Conservation (phyloP, 2,888 invertebrate genomes). For the Suillia variegata region DNA sequence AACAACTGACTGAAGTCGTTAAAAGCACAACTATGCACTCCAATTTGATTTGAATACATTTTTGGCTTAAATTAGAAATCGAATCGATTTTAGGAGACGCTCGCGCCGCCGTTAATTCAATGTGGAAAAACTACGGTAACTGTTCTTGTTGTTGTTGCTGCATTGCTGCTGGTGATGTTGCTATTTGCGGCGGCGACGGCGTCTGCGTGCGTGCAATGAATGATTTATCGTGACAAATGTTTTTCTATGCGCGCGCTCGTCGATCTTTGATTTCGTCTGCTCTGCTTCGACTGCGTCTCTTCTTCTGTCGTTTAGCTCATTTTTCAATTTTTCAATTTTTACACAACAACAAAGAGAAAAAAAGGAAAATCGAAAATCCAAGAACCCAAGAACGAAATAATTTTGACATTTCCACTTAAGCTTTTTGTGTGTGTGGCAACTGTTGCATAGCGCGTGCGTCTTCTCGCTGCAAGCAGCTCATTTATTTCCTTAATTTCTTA, state of each 20-base stretch:
- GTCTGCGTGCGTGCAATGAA: slow-evolving; percentile 24
- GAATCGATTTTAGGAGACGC: background rate
- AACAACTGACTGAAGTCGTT: no score
- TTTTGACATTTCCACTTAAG: background rate
- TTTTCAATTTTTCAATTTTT: no score
- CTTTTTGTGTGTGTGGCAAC: background rate
- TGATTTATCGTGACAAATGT: slow-evolving; percentile 56
- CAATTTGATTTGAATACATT: slow-evolving; percentile 5
- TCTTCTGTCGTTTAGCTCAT: background rate
- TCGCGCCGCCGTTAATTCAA: background rate
- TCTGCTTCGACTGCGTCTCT: background rate
- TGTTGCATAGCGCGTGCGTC: background rate
- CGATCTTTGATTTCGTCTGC: slow-evolving; percentile 9
- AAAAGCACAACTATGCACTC: no score
- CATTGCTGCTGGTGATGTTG: slow-evolving; percentile 12
- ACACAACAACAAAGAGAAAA: no score
- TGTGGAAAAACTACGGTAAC: background rate
- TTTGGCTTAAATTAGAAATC: slow-evolving; percentile 5
- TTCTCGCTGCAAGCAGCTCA: background rate
- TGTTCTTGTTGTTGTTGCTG: background rate
- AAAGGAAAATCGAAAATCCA: no score
- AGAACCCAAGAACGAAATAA: background rate
- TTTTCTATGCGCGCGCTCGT: no score
- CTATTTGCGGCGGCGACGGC: slow-evolving; percentile 3
- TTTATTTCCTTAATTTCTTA: slow-evolving; percentile 40